Evolutionary conservation across 2,888 invertebrate genomes (phyloP), one percentile per base, ranked within the genome.

Genomic region (Charanyca ferruginea): DNA sequence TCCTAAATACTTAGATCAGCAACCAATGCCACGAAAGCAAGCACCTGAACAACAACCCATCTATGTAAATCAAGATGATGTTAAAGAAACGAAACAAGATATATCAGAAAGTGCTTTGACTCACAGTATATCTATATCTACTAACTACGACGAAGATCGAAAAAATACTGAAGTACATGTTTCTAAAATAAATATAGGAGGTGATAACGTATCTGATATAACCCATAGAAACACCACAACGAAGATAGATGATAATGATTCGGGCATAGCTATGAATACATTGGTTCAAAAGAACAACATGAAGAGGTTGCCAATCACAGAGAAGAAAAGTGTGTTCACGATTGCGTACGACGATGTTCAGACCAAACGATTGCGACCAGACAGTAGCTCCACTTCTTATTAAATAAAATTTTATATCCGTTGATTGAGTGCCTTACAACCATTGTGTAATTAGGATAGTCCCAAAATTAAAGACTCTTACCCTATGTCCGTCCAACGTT

Each of bases 331-430:
- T 88, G 97, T 99, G 32, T 99, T 99, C 87, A 98, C 98, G 8
- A 99, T 99, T 79, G 98, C 98, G 0, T 99, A 98, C 87, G 98
- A 98, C 85, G 98, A 98, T 85, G 98, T 98, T 84, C 97, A 98
- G 79, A 98, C 98, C 0, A 97, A 97, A 85, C 98, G 98, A 87
- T 94, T 98, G 61, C 94, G 97, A 85, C 97, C 98, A 20, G 98
- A 98, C 77, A 98, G 98, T 89, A 97, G 97, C 83, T 97, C 97
- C 7, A 97, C 98, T 48, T 97, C 97, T 35, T 95, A 95, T 83
- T 95, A 83, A 88, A 81, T 61, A 9, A 32, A 32, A 8, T 69
- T 67, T 67, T 70, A 75, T 66, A 79, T 77, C 75, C 73, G 62
- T 75, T 75, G 77, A 81, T 82, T 80, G 82, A 89, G 93, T 93